phyloP scores from a whole-genome alignment of 2,797 vertebrate species.

The Falco cherrug region DNA sequence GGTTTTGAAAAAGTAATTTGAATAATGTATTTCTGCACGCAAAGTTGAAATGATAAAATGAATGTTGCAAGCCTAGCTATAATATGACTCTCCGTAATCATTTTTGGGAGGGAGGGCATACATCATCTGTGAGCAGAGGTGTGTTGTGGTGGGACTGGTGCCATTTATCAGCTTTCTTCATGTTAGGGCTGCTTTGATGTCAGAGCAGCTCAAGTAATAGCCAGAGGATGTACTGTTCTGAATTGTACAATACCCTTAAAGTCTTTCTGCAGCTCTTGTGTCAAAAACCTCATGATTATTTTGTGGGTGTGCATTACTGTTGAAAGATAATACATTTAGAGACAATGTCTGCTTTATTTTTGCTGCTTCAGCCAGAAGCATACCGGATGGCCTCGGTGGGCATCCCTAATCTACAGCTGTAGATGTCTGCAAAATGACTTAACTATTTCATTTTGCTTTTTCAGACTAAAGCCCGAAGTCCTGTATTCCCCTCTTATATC shows the following conservation, averaged over 20 bases:
- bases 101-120: not conserved
- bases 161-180: not conserved
- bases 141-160: not conserved
- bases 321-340: not conserved
- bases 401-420: not conserved
- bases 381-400: fast-evolving
- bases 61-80: not conserved
- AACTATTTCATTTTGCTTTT: not conserved
- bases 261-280: not conserved
- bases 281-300: not conserved
- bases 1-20: not conserved
- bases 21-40: not conserved
- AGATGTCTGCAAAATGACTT: not conserved
- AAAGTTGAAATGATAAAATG: not conserved
- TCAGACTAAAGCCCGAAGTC: not conserved
- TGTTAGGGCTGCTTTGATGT: not conserved
- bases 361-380: not conserved
- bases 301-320: not conserved
- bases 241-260: not conserved
- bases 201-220: not conserved
- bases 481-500: not conserved
- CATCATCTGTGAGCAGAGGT: fast-evolving
- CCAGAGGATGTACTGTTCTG: not conserved
- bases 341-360: not conserved
- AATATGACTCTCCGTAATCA: not conserved